Percentiles rank a stretch among this genome's conserved stretches.
phyloP scores from a whole-genome alignment of 2,113 vertebrate genomes.

The Hystrix cristata region DNA sequence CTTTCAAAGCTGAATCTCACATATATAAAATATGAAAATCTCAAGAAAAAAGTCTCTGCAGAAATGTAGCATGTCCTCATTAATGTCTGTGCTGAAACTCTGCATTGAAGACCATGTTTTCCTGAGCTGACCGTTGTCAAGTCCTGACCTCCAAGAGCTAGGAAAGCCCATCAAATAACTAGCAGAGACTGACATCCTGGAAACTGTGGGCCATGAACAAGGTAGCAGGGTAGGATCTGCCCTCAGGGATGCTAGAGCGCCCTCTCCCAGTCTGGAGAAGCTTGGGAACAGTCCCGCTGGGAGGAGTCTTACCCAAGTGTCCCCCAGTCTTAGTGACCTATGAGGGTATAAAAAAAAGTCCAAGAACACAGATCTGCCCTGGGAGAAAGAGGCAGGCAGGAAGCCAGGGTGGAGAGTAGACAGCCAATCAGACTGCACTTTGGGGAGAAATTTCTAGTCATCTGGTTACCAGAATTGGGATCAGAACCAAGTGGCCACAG shows the following conservation, averaged over 20 bases:
- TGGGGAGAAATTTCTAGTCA: neutral
- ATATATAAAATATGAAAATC: neutral
- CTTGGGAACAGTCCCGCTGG: neutral
- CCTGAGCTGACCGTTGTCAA: neutral
- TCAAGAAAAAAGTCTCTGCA: neutral
- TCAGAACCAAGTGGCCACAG: neutral
- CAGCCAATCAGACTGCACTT: too few relatives aligned
- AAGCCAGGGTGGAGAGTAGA: neutral
- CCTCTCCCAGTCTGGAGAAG: too few relatives aligned
- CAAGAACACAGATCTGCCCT: neutral
- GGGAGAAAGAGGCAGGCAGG: neutral
- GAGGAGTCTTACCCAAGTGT: neutral
- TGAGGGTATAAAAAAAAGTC: neutral
- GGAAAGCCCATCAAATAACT: neutral
- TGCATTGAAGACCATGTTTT: neutral
- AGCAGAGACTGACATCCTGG: neutral
- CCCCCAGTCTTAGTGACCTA: neutral
- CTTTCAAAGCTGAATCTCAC: slow-evolving; percentile 13
- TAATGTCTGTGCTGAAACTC: neutral
- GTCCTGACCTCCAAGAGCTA: rapidly evolving
- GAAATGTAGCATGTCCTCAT: neutral
- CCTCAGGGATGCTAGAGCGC: neutral
- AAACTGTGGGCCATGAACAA: rapidly evolving
- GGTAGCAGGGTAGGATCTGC: neutral
- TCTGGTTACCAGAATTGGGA: neutral